Evolutionary conservation across 2,797 vertebrate species (phyloP), one percentile per base, ranked within the genome.

Genomic region (Myotis daubentonii): DNA sequence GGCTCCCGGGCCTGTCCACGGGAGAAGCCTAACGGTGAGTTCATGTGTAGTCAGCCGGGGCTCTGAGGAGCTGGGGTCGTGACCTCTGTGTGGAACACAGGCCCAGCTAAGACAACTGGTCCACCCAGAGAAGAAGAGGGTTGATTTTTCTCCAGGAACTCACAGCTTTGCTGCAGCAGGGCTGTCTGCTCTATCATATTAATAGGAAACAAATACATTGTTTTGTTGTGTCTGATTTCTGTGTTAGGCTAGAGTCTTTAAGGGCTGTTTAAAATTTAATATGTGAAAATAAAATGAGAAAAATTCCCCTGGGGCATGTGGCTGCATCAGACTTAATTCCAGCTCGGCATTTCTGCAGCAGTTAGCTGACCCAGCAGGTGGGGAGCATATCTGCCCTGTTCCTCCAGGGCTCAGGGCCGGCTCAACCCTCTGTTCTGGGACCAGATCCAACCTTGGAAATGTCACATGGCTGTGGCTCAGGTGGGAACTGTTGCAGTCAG

Each of bases 201-300:
- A 83, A 94, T 88, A 60, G 3, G 87, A 96, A 95, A 92, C 66
- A 94, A 96, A 88, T 68, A 85, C 91, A 92, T 33, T 92, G 75
- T 89, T 96, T 60, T 87, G 85, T 83, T 89, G 17, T 94, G 75
- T 96, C 97, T 95, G 82, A 71, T 85, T 94, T 84, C 87, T 1
- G 25, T 74, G 8, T 87, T 71, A 94, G 81, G 88, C 78, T 96
- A 94, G 68, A 95, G 93, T 82, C 95, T 98, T 97, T 75, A 55
- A 97, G 95, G 68, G 41, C 78, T 95, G 94, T 97, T 91, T 38
- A 96, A 96, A 94, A 95, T 94, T 94, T 80, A 87, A 80, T 74
- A 87, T 94, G 1, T 17, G 71, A 95, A 75, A 95, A 95, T 94
- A 95, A 94, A 96, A 89, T 83, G 36, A 95, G 28, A 47, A 87